Conservation (phyloP, 2,113 vertebrate species). For the Urocitellus parryii region DNA sequence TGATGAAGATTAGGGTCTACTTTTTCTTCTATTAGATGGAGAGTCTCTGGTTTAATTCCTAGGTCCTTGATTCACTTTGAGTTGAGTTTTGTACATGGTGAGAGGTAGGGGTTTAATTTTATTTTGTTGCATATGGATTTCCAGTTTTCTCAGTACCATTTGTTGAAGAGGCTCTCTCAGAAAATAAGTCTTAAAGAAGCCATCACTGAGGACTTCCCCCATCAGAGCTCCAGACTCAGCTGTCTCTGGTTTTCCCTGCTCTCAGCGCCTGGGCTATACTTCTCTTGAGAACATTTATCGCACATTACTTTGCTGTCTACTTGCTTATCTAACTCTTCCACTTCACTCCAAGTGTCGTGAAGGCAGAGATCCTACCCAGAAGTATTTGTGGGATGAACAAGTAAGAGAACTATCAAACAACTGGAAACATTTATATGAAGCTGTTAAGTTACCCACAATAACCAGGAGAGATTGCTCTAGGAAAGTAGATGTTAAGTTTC, state of each 20-base stretch:
- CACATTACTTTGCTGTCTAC: neutral
- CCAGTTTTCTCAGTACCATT: too few species aligned
- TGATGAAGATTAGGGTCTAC: too few species aligned
- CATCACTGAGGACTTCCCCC: neutral
- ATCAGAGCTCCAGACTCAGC: neutral
- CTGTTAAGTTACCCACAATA: neutral
- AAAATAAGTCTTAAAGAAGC: neutral
- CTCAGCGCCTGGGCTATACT: neutral
- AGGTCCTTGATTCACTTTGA: too few species aligned
- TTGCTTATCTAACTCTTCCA: neutral
- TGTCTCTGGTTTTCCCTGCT: neutral
- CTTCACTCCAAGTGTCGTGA: neutral
- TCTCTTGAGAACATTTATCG: neutral
- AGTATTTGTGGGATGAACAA: slow-evolving; percentile 41
- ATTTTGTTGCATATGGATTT: too few species aligned
- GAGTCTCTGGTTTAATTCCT: too few species aligned
- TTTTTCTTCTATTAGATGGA: too few species aligned
- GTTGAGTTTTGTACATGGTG: too few species aligned
- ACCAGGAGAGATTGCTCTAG: neutral
- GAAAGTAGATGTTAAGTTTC: neutral
- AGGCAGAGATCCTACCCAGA: neutral
- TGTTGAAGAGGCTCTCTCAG: too few species aligned
- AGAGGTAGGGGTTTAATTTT: too few species aligned
- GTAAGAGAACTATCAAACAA: neutral
- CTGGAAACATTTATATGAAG: neutral